Evolutionary conservation across 64 coral and sea anemone genomes (phyloP).

Genomic region (Pachyseris speciosa): DNA sequence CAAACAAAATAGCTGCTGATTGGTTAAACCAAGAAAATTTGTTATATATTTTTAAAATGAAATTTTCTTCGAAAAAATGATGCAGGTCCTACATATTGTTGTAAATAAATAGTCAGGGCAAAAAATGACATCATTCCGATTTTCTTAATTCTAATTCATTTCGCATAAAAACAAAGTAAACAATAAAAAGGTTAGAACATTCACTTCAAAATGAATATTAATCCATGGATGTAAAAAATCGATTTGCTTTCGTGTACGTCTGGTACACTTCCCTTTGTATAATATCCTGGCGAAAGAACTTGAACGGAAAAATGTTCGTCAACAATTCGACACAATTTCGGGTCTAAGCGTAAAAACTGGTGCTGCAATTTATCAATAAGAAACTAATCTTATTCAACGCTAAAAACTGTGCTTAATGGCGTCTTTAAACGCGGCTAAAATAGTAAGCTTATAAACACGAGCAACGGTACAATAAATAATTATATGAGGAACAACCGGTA

Average conservation of each 20-base stretch:
- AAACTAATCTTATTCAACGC: no score
- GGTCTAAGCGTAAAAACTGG: background rate
- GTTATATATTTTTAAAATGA: background rate
- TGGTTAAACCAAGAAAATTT: background rate
- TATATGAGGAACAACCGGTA: background rate
- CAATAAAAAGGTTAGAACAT: no score
- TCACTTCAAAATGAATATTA: no score
- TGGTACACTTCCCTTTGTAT: background rate
- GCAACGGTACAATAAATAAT: background rate
- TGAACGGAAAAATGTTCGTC: background rate
- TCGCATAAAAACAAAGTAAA: no score
- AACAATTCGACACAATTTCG: background rate
- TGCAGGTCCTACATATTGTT: background rate
- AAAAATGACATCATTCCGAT: no score
- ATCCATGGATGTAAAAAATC: background rate
- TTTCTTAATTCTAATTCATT: no score
- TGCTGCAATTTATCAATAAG: background rate
- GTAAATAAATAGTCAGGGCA: background rate
- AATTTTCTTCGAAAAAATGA: no score
- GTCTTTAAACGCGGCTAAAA: background rate
- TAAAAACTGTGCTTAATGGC: background rate
- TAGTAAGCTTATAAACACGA: background rate
- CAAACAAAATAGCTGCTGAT: background rate
- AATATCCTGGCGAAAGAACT: background rate
- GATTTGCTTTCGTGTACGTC: background rate